Base-by-base conservation (phyloP, 2,113 vertebrate species). In the Forbesichthys papilliferus region DNA sequence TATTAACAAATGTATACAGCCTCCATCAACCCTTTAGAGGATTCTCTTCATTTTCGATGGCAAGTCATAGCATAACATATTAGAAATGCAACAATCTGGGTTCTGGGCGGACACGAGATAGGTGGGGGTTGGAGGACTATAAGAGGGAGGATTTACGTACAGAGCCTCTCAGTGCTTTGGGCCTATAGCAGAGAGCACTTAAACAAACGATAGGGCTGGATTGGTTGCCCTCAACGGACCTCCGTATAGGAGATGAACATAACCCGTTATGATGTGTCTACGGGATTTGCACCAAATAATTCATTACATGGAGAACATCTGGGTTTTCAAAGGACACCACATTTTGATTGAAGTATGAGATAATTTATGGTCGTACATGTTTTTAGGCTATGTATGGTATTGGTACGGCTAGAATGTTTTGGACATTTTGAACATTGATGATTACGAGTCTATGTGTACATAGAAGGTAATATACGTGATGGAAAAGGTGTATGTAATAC, bases 161-260 rank as follows among this genome's bases (percentile, higher is more conserved):
- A 77, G 76, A 78, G 71, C 48, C 65, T 77, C 69, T 82, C 73
- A 48, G 71, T 75, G 48, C 75, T 78, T 52, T 73, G 63, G 78
- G 66, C 69, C 72, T 79, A 51, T 20, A 77, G 66, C 73, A 74
- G 79, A 87, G 81, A 82, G 78, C 81, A 75, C 80, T 87, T 79
- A 81, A 78, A 61, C 80, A 84, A 84, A 84, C 74, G 62, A 79
- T 62, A 80, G 73, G 72, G 75, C 64, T 69, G 57, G 68, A 69
- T 13, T 86, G 73, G 63, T 77, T 70, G 73, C 63, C 69, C 79
- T 85, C 74, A 62, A 68, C 5, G 42, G 69, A 75, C 74, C 78
- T 84, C 82, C 67, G 63, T 63, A 77, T 72, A 70, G 59, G 51
- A 75, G 57, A 72, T 57, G 51, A 27, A 80, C 82, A 68, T 83